Percentiles rank a stretch among this genome's conserved stretches.
Evolutionary conservation across 2,797 vertebrate genomes (phyloP).

Genomic region (Hylomyscus alleni): DNA sequence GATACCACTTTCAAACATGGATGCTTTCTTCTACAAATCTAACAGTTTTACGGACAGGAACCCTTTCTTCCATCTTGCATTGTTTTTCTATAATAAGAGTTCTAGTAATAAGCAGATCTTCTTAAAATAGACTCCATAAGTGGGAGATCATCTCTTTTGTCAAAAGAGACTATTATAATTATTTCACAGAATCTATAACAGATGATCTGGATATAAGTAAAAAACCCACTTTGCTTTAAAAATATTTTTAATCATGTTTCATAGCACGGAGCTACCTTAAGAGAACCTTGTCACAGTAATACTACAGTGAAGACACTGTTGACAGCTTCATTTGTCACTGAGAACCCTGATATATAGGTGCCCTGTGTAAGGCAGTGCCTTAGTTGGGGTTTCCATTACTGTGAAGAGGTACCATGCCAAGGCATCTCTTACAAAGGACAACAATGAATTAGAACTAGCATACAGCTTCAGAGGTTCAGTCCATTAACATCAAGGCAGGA

Average conservation of each 20-base stretch:
- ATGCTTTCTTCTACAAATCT: neutral
- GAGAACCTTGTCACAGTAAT: neutral
- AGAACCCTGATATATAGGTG: neutral
- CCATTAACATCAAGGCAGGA: neutral
- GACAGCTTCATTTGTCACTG: neutral
- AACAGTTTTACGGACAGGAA: neutral
- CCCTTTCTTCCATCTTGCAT: neutral
- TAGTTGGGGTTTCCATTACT: neutral
- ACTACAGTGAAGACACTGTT: neutral
- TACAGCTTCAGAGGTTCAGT: neutral
- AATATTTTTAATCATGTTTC: neutral
- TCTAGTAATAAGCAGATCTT: neutral
- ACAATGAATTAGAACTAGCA: neutral
- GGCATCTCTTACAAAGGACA: neutral
- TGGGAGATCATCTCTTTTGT: neutral
- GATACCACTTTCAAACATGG: neutral
- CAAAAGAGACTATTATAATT: neutral
- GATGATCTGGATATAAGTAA: neutral
- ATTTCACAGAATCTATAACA: neutral
- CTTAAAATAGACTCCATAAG: neutral
- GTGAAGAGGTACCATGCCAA: neutral
- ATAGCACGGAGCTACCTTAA: neutral
- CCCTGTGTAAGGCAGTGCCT: neutral
- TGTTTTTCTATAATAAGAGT: neutral
- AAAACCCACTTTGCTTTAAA: neutral